phyloP scores from a whole-genome alignment of 2,888 invertebrate genomes.

The Melipona beecheii region DNA sequence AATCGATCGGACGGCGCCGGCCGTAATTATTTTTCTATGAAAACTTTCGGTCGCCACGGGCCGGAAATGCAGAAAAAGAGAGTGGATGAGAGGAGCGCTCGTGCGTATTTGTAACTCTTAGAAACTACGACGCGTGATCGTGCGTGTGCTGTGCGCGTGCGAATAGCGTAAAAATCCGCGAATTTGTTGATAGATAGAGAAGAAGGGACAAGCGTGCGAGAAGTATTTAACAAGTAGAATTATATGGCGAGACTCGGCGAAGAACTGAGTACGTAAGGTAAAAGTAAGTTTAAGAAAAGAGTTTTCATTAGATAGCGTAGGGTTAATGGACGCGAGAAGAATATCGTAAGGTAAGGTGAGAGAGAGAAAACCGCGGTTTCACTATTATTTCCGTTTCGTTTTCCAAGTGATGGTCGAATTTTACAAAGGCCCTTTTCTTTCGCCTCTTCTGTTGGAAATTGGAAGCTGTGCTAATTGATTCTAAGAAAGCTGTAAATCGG shows the following conservation, averaged over 20 bases:
- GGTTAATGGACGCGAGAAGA: conserved; percentile 17
- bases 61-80: background rate
- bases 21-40: conserved; percentile 64
- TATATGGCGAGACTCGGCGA: background rate
- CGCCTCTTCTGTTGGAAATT: background rate
- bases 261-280: background rate
- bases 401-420: background rate
- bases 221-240: background rate
- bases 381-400: background rate
- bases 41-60: conserved; percentile 70
- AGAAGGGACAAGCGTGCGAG: conserved; percentile 15
- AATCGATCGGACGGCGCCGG: conserved; percentile 1
- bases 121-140: conserved; percentile 6
- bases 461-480: too few species aligned
- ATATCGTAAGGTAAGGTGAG: conserved; percentile 21
- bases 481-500: too few species aligned
- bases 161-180: conserved; percentile 20
- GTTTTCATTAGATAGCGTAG: too few species aligned
- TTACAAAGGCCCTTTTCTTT: background rate
- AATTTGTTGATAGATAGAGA: conserved; percentile 1
- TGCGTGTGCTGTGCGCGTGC: background rate
- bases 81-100: conserved; percentile 33
- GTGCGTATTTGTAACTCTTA: conserved; percentile 55
- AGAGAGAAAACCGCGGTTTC: conserved; percentile 4
- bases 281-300: too few species aligned